Evolutionary conservation across 2,797 vertebrate species (phyloP).

Genomic region (Propithecus perrieri): DNA sequence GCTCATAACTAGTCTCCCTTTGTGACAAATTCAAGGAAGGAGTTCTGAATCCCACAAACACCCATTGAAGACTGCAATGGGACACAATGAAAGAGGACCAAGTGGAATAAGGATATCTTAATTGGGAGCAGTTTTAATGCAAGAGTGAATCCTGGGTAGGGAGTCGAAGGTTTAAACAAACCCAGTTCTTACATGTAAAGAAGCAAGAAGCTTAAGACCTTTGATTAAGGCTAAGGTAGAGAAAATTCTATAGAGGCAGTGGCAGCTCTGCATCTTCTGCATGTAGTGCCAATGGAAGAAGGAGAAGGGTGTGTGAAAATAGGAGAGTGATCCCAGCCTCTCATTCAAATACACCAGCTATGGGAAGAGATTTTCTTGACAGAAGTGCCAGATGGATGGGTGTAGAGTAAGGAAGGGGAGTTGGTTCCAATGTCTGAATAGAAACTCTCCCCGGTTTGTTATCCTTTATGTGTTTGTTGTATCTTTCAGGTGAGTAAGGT

Average conservation of each 20-base stretch:
- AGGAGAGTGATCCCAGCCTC: neutral
- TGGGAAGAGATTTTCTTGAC: neutral
- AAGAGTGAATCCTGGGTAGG: neutral
- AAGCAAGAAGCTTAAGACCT: neutral
- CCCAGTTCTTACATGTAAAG: neutral
- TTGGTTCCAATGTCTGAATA: neutral
- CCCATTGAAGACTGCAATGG: neutral
- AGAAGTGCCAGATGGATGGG: neutral
- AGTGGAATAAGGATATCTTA: neutral
- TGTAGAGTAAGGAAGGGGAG: neutral
- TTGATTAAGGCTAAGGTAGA: neutral
- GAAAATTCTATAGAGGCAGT: neutral
- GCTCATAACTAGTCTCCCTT: neutral
- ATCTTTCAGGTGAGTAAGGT: neutral
- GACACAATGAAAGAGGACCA: neutral
- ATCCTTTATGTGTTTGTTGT: slow-evolving; percentile 4
- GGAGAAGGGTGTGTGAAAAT: neutral
- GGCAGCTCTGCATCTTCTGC: neutral
- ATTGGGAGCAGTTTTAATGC: neutral
- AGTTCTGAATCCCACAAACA: neutral
- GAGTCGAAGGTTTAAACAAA: neutral
- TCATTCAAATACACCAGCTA: neutral
- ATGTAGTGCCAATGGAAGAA: neutral
- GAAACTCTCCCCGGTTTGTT: neutral
- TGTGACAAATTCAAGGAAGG: neutral